A percentile compares a stretch with the other conserved stretches of the same genome.
Conservation (phyloP, 2,113 vertebrate genomes). For the Cavia porcellus region DNA sequence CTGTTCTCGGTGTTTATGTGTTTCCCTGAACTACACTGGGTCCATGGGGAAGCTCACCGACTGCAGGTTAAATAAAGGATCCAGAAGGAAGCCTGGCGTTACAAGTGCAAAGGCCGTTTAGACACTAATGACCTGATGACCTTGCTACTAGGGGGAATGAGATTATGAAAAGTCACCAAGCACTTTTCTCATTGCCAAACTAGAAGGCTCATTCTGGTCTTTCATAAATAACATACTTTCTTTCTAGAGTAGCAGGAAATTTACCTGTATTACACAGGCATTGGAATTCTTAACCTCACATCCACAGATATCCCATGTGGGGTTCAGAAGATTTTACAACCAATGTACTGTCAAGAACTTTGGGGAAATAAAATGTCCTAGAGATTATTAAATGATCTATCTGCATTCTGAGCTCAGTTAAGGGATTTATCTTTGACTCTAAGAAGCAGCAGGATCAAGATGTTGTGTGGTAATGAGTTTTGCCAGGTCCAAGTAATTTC, state of each 20-base stretch:
- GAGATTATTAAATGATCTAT: slow-evolving; percentile 46
- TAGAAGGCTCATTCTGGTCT: not conserved
- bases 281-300: slow-evolving; percentile 31
- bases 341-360: slow-evolving; percentile 27
- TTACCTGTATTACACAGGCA: not conserved
- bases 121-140: not conserved
- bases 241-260: slow-evolving; percentile 45
- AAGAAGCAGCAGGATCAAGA: too few relatives aligned
- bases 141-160: slow-evolving; percentile 40
- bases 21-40: not conserved
- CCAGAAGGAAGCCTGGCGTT: slow-evolving; percentile 37
- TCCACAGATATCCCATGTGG: not conserved
- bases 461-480: not conserved
- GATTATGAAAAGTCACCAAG: not conserved
- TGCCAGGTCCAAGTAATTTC: not conserved
- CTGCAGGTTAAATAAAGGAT: slow-evolving; percentile 24
- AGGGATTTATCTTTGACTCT: slow-evolving; percentile 1
- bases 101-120: not conserved
- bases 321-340: slow-evolving; percentile 44
- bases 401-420: slow-evolving; percentile 20
- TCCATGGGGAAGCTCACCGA: not conserved
- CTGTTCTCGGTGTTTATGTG: slow-evolving; percentile 25
- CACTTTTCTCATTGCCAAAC: slow-evolving; percentile 45
- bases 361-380: slow-evolving; percentile 36
- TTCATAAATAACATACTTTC: slow-evolving; percentile 39